Evolutionary conservation across 2,888 invertebrate species (phyloP).

Genomic region (Diaprepes abbreviatus): DNA sequence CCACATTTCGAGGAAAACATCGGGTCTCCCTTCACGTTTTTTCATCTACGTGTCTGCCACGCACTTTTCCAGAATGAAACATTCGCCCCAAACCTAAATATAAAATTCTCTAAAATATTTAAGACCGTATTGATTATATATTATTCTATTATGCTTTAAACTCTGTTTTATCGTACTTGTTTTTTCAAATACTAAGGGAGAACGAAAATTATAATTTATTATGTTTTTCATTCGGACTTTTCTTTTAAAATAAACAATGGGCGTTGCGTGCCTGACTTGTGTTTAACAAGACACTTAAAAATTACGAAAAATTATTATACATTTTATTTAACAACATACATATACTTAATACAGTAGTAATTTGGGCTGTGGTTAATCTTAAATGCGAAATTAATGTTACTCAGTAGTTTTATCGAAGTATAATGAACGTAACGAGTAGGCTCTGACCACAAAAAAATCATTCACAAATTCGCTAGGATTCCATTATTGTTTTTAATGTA

Average conservation of each 20-base stretch:
- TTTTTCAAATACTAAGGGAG: slow-evolving; percentile 16
- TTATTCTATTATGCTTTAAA: slow-evolving; percentile 44
- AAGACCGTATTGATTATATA: slow-evolving; percentile 38
- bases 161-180: slow-evolving; percentile 30
- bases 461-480: no score
- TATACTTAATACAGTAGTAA: no score
- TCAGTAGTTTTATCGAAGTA: no score
- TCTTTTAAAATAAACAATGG: slow-evolving; percentile 14
- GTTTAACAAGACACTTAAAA: background rate
- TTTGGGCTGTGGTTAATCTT: no score
- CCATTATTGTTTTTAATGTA: no score
- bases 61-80: slow-evolving; percentile 10
- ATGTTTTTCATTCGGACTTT: slow-evolving; percentile 33
- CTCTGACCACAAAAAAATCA: no score
- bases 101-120: slow-evolving; percentile 24
- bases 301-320: background rate
- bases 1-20: slow-evolving; percentile 17
- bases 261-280: slow-evolving; percentile 6
- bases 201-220: slow-evolving; percentile 38
- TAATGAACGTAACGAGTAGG: no score
- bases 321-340: no score
- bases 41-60: slow-evolving; percentile 18
- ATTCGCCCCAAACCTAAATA: slow-evolving; percentile 19
- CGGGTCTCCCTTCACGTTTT: background rate
- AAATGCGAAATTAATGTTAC: no score